These are phyloP conservation scores for Tridacna gigas DNA, from an alignment of 2,888 invertebrate species.

Conservation along the genomic window DNA sequence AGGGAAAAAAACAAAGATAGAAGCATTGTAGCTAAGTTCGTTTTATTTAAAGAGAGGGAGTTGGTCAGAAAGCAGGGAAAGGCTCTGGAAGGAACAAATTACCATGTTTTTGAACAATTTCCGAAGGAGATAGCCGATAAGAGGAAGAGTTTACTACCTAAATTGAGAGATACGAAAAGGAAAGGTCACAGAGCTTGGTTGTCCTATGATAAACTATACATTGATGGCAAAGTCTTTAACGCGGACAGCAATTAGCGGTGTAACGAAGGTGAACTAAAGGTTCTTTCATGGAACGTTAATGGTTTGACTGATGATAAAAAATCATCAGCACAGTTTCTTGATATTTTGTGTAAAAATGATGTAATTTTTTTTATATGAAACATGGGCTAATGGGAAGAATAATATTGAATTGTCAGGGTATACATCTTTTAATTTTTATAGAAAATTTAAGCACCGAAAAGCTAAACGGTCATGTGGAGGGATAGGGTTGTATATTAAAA, in stretches of 20 bases:
- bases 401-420: conserved; percentile 19
- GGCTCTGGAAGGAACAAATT: no score
- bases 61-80: neutral
- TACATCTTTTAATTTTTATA: conserved; percentile 20
- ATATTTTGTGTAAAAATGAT: neutral
- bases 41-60: conserved; percentile 28
- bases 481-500: conserved; percentile 21
- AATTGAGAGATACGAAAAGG: conserved; percentile 5
- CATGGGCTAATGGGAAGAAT: neutral
- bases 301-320: neutral
- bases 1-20: neutral
- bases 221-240: no score
- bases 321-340: neutral
- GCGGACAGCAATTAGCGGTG: neutral
- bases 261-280: no score
- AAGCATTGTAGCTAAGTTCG: conserved; percentile 31
- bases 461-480: conserved; percentile 14
- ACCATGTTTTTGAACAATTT: no score
- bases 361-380: conserved; percentile 28
- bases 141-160: conserved; percentile 1
- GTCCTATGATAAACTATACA: no score
- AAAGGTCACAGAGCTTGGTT: no score
- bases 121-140: no score
- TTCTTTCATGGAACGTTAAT: no score
- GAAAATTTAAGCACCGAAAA: no score